Evolutionary conservation across 2,113 vertebrate genomes (phyloP).

Genomic region (Synodontis membranacea): DNA sequence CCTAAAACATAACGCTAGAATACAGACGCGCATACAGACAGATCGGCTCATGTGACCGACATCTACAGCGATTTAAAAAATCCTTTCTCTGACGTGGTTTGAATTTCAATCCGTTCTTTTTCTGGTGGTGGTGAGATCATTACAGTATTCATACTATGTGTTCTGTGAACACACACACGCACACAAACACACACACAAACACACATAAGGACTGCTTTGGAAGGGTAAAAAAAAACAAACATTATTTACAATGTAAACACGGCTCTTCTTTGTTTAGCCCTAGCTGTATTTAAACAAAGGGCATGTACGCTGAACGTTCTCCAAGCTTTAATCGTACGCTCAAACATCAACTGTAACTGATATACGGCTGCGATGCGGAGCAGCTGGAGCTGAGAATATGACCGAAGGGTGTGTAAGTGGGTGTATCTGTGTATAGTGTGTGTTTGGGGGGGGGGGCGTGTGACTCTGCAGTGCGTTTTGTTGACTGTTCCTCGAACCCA

Average conservation of each 20-base stretch:
- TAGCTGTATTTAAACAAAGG: not conserved
- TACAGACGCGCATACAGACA: not conserved
- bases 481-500: not conserved
- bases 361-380: not conserved
- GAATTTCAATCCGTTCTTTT: not conserved
- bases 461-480: not conserved
- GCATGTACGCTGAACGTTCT: not conserved
- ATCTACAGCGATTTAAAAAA: not conserved
- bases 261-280: not conserved
- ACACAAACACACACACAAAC: not conserved
- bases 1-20: not conserved
- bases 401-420: conserved; percentile 12
- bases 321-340: not conserved
- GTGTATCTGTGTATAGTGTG: not conserved
- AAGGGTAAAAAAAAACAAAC: not conserved
- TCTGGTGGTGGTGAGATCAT: not conserved
- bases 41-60: not conserved
- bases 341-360: not conserved
- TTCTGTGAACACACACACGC: not conserved
- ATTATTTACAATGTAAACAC: conserved; percentile 31
- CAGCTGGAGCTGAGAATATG: conserved; percentile 9
- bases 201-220: not conserved
- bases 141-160: not conserved
- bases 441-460: not conserved
- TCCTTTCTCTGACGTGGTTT: not conserved